These are phyloP conservation scores for Drosophila nigricruria DNA, from an alignment of 2,888 invertebrate genomes.

Conservation along the genomic window DNA sequence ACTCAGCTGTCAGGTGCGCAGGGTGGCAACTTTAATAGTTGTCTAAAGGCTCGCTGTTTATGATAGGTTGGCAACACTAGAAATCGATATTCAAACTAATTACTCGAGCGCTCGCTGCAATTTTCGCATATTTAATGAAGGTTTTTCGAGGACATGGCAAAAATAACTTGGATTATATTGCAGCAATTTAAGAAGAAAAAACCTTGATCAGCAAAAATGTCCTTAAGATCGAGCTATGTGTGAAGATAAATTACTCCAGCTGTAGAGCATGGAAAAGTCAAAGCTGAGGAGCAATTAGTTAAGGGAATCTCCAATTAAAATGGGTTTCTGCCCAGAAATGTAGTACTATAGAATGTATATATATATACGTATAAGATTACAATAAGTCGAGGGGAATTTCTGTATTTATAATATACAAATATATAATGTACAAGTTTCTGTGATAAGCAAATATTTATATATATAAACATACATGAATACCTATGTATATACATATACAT, in stretches of 20 bases:
- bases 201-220: background rate
- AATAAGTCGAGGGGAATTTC: background rate
- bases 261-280: background rate
- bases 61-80: constrained; percentile 8
- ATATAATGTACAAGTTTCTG: background rate
- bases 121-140: constrained; percentile 2
- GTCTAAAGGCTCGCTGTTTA: constrained; percentile 1
- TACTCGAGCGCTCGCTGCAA: background rate
- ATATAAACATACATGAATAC: background rate
- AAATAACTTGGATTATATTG: too few species aligned
- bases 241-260: background rate
- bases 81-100: constrained; percentile 21
- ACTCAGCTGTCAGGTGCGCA: constrained; percentile 3
- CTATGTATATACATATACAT: background rate
- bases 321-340: background rate
- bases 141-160: background rate
- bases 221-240: background rate
- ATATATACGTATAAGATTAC: background rate
- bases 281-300: too few species aligned
- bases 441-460: background rate
- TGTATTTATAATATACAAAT: background rate
- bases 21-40: constrained; percentile 12
- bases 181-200: background rate
- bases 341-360: background rate
- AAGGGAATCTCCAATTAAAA: background rate